Evolutionary conservation across 1,140 invertebrate species (phyloP), one percentile per base, ranked within the genome.

Genomic region (Cecropterus lyciades): DNA sequence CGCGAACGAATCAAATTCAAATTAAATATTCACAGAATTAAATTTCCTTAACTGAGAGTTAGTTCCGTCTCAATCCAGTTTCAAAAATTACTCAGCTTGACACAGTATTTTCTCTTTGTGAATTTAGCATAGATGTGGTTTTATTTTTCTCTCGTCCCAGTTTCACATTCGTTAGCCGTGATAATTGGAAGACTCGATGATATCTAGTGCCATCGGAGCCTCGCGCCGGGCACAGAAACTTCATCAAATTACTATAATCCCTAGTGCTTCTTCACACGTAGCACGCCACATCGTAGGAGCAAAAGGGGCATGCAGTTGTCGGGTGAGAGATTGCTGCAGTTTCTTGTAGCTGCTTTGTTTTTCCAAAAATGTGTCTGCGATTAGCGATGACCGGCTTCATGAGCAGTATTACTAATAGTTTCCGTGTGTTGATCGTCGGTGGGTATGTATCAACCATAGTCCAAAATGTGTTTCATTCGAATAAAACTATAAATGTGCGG

Each of bases 161-260:
- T 65, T 69, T 69, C 60, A 69, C 63, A 65, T 69, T 69, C 46
- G 67, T 69, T 69, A 64, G 48, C 62, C 42, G 43, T 59, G 55
- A 57, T 69, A 65, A 59, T 69, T 57, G 70, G 72, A 73, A 69
- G 49, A 49, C 66, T 60, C 46, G 75, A 80, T 77, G 64, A 67
- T 77, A 80, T 77, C 77, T 65, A 56, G 37, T 43, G 52, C 40
- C 15, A 57, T 40, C 64, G 55, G 48, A 64, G 67, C 65, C 59
- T 67, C 72, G 65, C 53, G 66, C 60, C 68, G 69, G 79, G 73
- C 74, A 56, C 69, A 64, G 67, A 75, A 87, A 91, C 82, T 91
- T 89, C 77, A 79, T 84, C 77, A 87, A 88, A 85, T 83, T 74
- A 70, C 73, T 73, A 75, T 87, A 84, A 87, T 85, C 84, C 79